These are phyloP conservation scores for Propsilocerus akamusi DNA, from an alignment of 1,140 invertebrate genomes.

Conservation along the genomic window DNA sequence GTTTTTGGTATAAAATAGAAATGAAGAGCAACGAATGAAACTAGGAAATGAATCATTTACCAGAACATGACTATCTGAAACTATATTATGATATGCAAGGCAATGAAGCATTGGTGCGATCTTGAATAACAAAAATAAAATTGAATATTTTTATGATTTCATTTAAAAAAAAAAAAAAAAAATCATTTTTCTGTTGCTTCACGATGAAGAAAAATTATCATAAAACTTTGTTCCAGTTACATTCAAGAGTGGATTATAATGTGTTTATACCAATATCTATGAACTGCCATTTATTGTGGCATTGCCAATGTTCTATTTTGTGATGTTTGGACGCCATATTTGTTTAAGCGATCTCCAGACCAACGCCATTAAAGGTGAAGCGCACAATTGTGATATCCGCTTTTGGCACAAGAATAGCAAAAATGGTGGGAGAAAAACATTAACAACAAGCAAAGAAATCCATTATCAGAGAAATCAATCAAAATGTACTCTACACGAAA, in stretches of 20 bases:
- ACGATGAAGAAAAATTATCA: neutral
- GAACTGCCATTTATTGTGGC: too few relatives aligned
- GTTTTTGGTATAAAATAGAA: neutral
- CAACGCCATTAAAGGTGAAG: too few relatives aligned
- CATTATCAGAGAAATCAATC: conserved; percentile 3
- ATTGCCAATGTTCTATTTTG: neutral
- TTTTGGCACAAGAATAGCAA: neutral
- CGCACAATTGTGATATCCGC: neutral
- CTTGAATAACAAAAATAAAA: neutral
- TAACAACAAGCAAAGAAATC: conserved; percentile 2
- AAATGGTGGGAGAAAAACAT: neutral
- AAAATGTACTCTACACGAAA: conserved; percentile 3
- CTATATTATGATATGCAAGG: too few relatives aligned
- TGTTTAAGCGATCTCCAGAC: too few relatives aligned
- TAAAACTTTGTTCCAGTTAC: neutral
- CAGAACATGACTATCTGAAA: too few relatives aligned
- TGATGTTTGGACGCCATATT: too few relatives aligned
- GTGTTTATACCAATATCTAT: too few relatives aligned
- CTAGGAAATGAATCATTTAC: conserved; percentile 2
- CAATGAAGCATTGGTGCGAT: too few relatives aligned
- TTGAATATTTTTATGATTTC: neutral
- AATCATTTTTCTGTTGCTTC: too few relatives aligned
- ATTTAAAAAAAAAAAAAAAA: neutral
- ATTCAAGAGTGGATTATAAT: too few relatives aligned
- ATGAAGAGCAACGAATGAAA: neutral